phyloP scores from a whole-genome alignment of 2,888 invertebrate genomes.

The Azorinus chamasolen region DNA sequence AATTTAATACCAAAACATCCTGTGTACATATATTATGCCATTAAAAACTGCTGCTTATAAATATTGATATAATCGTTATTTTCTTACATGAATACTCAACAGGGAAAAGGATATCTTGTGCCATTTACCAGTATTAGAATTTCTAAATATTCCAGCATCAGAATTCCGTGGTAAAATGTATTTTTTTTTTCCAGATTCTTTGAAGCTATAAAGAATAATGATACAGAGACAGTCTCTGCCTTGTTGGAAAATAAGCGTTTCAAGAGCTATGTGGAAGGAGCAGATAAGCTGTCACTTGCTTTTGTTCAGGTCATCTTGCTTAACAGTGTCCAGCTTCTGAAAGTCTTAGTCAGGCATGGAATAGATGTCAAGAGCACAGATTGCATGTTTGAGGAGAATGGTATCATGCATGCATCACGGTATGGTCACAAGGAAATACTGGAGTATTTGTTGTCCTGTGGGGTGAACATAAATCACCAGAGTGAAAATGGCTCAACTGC shows the following conservation, averaged over 20 bases:
- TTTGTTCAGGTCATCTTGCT: slow-evolving; percentile 57
- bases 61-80: no score
- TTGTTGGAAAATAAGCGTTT: slow-evolving; percentile 32
- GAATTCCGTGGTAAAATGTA: no score
- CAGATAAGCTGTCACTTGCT: slow-evolving; percentile 57
- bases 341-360: slow-evolving; percentile 40
- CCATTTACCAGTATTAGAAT: no score
- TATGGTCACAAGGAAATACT: slow-evolving; percentile 62
- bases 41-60: no score
- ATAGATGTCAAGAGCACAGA: slow-evolving; percentile 45
- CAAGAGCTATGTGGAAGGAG: slow-evolving; percentile 24
- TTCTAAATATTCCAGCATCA: no score
- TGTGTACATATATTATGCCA: no score
- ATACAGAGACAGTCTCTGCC: slow-evolving; percentile 20
- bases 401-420: slow-evolving; percentile 57
- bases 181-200: slow-evolving; percentile 47
- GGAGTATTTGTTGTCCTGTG: slow-evolving; percentile 38
- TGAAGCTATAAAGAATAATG: slow-evolving; percentile 45
- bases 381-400: slow-evolving; percentile 61
- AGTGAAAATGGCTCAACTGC: slow-evolving; percentile 61
- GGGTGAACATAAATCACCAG: slow-evolving; percentile 56
- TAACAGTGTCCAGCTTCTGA: slow-evolving; percentile 46
- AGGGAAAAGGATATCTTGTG: no score
- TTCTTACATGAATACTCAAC: no score
- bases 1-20: no score